A percentile compares a stretch with the other conserved stretches of the same genome.
Conservation (phyloP, 2,888 invertebrate genomes). For the Rhyacophila evoluta region DNA sequence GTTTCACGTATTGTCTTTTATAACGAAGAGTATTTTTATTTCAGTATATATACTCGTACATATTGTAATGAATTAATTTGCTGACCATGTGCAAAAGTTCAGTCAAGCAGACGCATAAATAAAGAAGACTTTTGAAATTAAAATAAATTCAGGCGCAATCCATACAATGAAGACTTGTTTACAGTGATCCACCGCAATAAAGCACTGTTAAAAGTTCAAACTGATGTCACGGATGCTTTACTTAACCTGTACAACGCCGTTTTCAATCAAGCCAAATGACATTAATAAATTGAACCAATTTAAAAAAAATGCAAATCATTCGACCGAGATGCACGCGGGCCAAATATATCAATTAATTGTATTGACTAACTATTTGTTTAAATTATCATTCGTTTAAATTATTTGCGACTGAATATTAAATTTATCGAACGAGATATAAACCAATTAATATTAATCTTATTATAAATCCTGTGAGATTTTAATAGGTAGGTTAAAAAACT, state of each 20-base stretch:
- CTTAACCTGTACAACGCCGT: background rate
- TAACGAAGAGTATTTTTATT: too few relatives aligned
- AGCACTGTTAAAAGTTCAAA: constrained; percentile 14
- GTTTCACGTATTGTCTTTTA: too few relatives aligned
- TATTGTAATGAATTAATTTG: background rate
- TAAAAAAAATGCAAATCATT: constrained; percentile 4
- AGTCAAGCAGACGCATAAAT: background rate
- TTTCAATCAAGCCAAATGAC: background rate
- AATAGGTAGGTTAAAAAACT: too few relatives aligned
- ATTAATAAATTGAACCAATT: constrained; percentile 4
- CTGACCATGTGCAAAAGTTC: background rate
- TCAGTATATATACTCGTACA: too few relatives aligned
- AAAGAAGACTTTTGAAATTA: background rate
- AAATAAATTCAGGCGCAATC: constrained; percentile 3
- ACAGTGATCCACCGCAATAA: constrained; percentile 1
- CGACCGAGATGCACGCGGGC: background rate
- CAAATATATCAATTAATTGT: too few relatives aligned
- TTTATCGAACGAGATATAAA: too few relatives aligned
- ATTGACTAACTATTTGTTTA: too few relatives aligned
- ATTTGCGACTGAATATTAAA: too few relatives aligned
- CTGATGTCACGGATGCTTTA: constrained; percentile 7
- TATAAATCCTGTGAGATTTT: too few relatives aligned
- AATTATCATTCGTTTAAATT: too few relatives aligned
- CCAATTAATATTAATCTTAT: too few relatives aligned
- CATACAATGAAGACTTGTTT: constrained; percentile 7